Percentiles rank a stretch among this genome's conserved stretches.
Conservation (phyloP, 2,797 vertebrate species). For the Ctenopoma multispine region DNA sequence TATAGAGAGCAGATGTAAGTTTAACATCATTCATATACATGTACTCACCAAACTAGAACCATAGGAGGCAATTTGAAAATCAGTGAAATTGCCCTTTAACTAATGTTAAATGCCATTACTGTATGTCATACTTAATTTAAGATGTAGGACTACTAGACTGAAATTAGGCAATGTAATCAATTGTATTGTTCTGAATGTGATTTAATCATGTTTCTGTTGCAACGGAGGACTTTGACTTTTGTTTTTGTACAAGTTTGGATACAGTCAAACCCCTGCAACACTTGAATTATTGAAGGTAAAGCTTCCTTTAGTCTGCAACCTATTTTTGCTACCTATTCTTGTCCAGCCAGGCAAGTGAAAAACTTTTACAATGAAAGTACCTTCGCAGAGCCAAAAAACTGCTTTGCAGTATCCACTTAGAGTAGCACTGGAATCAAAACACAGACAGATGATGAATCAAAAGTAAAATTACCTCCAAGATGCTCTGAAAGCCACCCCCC, state of each 20-base stretch:
- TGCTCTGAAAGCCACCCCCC: slow-evolving; percentile 8
- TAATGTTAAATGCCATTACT: too few relatives aligned
- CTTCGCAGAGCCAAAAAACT: not conserved
- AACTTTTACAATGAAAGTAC: slow-evolving; percentile 1
- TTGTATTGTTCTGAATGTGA: not conserved
- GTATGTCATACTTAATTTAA: too few relatives aligned
- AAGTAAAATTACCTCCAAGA: slow-evolving; percentile 18
- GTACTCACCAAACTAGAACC: too few relatives aligned
- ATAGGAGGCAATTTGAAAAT: too few relatives aligned
- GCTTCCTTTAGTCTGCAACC: slow-evolving; percentile 2
- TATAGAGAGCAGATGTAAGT: too few relatives aligned
- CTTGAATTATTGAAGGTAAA: slow-evolving; percentile 19
- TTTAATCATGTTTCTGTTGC: not conserved
- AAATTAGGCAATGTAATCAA: not conserved
- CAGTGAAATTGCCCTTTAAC: too few relatives aligned
- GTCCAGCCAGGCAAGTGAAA: not conserved
- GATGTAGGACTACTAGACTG: too few relatives aligned
- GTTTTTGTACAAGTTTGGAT: not conserved
- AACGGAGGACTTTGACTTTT: not conserved
- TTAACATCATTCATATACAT: too few relatives aligned
- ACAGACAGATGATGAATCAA: not conserved
- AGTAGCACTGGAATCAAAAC: slow-evolving; percentile 5
- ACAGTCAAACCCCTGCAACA: slow-evolving; percentile 15
- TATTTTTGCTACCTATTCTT: not conserved
- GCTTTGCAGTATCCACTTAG: slow-evolving; percentile 14